phyloP scores from a whole-genome alignment of 23 tunicate species.

The Trididemnum nubilum region DNA sequence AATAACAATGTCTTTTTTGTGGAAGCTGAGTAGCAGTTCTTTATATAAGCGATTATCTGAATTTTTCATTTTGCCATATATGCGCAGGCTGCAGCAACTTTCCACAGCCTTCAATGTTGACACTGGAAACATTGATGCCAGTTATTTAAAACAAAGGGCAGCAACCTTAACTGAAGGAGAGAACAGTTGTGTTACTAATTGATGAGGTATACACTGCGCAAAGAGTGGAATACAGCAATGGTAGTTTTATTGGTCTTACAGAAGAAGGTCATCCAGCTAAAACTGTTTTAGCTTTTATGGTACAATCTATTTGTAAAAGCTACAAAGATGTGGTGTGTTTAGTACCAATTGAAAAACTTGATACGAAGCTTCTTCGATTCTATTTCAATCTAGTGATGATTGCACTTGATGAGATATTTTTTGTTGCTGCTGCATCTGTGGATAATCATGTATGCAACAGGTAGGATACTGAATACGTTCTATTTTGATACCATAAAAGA shows the following conservation, averaged over 20 bases:
- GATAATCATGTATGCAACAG: background rate
- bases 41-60: conserved; percentile 4
- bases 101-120: conserved; percentile 13
- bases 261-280: conserved; percentile 22
- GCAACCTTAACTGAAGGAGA: too few species aligned
- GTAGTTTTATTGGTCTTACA: conserved; percentile 24
- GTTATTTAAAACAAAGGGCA: conserved; percentile 22
- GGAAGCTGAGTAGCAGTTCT: conserved; percentile 19
- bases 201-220: conserved; percentile 36
- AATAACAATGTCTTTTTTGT: conserved; percentile 9
- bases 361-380: conserved; percentile 16
- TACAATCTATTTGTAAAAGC: conserved; percentile 11
- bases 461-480: too few species aligned
- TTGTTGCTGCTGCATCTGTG: background rate
- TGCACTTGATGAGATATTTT: conserved; percentile 14
- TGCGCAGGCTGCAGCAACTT: conserved; percentile 23
- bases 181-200: too few species aligned
- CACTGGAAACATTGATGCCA: conserved; percentile 11
- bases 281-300: conserved; percentile 31
- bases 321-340: conserved; percentile 25
- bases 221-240: conserved; percentile 32
- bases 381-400: conserved; percentile 12
- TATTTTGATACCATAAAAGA: too few species aligned
- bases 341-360: conserved; percentile 27
- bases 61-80: conserved; percentile 2